Percentiles rank a stretch among this genome's conserved stretches.
These are phyloP conservation scores for Tillus elongatus DNA, from an alignment of 2,888 invertebrate genomes.

Conservation along the genomic window DNA sequence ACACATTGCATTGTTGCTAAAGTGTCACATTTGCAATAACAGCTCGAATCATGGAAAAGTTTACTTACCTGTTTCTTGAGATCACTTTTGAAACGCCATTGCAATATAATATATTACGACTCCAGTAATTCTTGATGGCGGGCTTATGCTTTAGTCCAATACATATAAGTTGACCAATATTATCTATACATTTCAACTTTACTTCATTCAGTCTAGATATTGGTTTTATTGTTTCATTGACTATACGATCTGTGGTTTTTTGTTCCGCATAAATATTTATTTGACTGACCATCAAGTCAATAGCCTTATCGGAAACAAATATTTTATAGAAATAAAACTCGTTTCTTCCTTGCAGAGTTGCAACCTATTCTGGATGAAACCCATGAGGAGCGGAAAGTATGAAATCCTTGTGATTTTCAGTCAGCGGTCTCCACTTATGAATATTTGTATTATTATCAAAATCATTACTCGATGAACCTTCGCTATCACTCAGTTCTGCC, in stretches of 20 bases:
- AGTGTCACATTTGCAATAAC: constrained; percentile 3
- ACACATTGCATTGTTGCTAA: constrained; percentile 1
- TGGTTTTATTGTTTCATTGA: not conserved
- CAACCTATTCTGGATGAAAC: not conserved
- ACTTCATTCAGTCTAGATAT: constrained; percentile 1
- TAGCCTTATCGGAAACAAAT: not conserved
- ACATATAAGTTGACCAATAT: not conserved
- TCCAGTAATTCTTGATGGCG: not conserved
- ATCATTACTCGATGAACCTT: not conserved
- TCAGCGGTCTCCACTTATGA: constrained; percentile 1
- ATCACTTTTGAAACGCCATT: not conserved
- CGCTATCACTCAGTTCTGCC: not conserved
- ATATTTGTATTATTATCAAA: not conserved
- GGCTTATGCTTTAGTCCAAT: constrained; percentile 2
- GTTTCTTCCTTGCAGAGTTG: not conserved
- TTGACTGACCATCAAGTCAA: constrained; percentile 2
- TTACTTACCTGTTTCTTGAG: not conserved
- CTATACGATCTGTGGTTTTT: not conserved
- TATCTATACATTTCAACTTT: not conserved
- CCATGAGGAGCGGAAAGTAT: not conserved
- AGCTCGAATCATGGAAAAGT: no score
- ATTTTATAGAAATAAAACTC: constrained; percentile 1
- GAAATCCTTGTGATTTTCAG: constrained; percentile 1
- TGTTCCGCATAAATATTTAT: not conserved
- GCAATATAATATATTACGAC: not conserved